These are phyloP conservation scores for Conger conger DNA, from an alignment of 2,113 vertebrate species.

Conservation along the genomic window DNA sequence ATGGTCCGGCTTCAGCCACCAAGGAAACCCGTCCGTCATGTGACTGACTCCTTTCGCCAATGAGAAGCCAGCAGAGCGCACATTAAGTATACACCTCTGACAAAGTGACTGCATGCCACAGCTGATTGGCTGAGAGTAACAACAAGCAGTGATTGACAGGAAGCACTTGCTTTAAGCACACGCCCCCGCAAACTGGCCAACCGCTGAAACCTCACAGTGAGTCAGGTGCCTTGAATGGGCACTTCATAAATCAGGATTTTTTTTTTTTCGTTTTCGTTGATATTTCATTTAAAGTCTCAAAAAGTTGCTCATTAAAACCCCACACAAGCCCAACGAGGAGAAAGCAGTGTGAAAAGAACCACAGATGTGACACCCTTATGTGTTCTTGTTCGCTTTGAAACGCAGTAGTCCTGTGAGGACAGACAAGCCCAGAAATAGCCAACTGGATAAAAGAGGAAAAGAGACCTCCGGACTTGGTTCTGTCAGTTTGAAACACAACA, in stretches of 20 bases:
- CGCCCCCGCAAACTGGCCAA: background rate
- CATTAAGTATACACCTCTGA: background rate
- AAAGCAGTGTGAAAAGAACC: constrained; percentile 11
- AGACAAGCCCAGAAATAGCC: background rate
- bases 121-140: background rate
- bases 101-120: background rate
- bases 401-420: background rate
- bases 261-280: background rate
- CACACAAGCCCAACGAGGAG: background rate
- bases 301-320: background rate
- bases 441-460: background rate
- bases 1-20: background rate
- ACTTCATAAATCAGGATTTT: background rate
- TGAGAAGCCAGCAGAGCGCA: background rate
- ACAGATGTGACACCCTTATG: background rate
- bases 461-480: background rate
- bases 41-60: background rate
- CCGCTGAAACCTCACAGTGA: background rate
- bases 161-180: background rate
- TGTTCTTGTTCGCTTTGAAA: background rate
- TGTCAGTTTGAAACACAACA: background rate
- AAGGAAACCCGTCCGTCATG: background rate
- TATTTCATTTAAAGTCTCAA: background rate
- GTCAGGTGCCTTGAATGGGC: background rate
- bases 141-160: background rate